Evolutionary conservation across 2,888 invertebrate species (phyloP).

Genomic region (Drosophila limbata): DNA sequence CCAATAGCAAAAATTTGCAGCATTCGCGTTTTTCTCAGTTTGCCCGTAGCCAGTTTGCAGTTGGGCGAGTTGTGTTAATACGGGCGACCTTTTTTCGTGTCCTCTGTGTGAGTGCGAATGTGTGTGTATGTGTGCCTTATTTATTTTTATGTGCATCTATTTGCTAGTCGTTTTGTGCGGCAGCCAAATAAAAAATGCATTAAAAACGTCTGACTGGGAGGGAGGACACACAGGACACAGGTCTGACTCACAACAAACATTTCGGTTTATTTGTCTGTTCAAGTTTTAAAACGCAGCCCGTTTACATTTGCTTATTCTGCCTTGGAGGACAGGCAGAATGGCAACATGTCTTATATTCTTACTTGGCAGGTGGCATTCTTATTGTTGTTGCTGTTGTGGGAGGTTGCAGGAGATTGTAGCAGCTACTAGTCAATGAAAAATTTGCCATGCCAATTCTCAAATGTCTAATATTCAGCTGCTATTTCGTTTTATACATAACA

Average conservation of each 20-base stretch:
- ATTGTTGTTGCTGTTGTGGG: slow-evolving; percentile 13
- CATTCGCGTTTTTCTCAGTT: slow-evolving; percentile 47
- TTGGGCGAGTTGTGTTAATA: slow-evolving; percentile 64
- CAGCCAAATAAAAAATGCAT: slow-evolving; percentile 79
- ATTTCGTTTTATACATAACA: slow-evolving; percentile 63
- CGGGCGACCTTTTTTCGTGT: slow-evolving; percentile 52
- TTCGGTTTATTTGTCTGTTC: slow-evolving; percentile 65
- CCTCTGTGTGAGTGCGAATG: slow-evolving; percentile 13
- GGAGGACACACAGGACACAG: slow-evolving; percentile 30
- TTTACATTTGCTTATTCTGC: slow-evolving; percentile 10
- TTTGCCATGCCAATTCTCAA: slow-evolving; percentile 78
- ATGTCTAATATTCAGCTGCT: slow-evolving; percentile 78
- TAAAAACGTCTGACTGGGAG: slow-evolving; percentile 73
- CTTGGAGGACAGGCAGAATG: background rate
- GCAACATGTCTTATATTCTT: slow-evolving; percentile 57
- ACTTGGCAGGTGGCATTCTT: slow-evolving; percentile 61
- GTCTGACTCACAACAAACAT: slow-evolving; percentile 43
- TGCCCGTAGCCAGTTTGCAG: background rate
- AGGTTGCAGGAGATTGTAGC: background rate
- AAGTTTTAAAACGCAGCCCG: slow-evolving; percentile 37
- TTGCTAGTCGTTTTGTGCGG: slow-evolving; percentile 72
- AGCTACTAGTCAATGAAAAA: slow-evolving; percentile 70
- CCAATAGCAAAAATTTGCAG: slow-evolving; percentile 70
- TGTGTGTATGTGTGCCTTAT: slow-evolving; percentile 64
- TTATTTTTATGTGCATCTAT: slow-evolving; percentile 81